Evolutionary conservation across 2,797 vertebrate species (phyloP), one percentile per base, ranked within the genome.

Genomic region (Gymnoscopelus microlampas): DNA sequence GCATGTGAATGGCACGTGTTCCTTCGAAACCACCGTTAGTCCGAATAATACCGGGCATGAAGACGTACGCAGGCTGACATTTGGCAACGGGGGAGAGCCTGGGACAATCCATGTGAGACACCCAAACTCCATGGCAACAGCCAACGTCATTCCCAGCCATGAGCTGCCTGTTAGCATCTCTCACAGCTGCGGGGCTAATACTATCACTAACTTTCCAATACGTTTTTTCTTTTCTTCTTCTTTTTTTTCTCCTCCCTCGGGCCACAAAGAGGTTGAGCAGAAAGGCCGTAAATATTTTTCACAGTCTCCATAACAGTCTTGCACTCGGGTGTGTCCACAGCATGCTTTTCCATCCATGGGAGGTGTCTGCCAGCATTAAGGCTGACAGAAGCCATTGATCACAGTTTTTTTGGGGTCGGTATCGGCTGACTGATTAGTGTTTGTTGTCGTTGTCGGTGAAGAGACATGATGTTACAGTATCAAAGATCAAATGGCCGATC

Each of bases 271-370:
- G 60, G 67, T 70, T 24, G 60, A 66, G 39, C 60, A 8, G 68
- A 71, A 54, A 60, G 3, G 60, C 64, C 59, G 77, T 82, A 76
- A 82, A 86, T 89, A 88, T 89, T 90, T 82, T 87, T 74, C 66
- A 73, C 35, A 3, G 63, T 89, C 85, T 83, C 82, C 71, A 77
- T 72, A 82, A 66, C 65, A 71, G 63, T 63, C 70, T 77, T 48
- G 60, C 67, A 67, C 57, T 32, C 54, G 74, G 83, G 70, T 76
- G 67, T 79, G 65, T 77, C 39, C 39, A 3, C 26, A 19, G 19
- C 68, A 14, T 55, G 69, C 56, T 66, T 71, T 72, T 70, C 74
- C 77, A 53, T 62, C 51, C 73, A 15, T 68, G 55, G 71, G 60
- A 58, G 32, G 23, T 44, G 15, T 77, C 47, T 53, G 66, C 56